Percentiles rank a stretch among this genome's conserved stretches.
Evolutionary conservation across 2,888 invertebrate genomes (phyloP).

Genomic region (Myathropa florea): DNA sequence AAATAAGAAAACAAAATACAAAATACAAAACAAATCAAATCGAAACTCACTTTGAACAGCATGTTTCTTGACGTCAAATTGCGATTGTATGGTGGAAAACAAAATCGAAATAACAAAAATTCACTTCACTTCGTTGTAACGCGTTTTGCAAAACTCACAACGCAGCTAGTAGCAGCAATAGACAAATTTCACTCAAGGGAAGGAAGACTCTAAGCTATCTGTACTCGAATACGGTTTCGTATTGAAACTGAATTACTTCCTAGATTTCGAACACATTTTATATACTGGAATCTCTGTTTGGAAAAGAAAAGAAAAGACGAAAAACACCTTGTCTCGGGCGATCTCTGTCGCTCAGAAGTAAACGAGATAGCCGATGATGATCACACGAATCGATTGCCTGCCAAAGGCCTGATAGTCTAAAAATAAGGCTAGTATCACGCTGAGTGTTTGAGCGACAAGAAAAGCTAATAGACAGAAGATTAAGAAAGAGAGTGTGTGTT

Average conservation of each 20-base stretch:
- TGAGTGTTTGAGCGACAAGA: not conserved
- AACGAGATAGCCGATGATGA: conserved; percentile 42
- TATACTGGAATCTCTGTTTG: conserved; percentile 30
- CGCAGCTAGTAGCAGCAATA: not conserved
- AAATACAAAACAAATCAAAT: not conserved
- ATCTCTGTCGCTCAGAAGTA: conserved; percentile 39
- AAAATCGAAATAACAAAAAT: not conserved
- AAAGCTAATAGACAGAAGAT: not conserved
- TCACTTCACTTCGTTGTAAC: not conserved
- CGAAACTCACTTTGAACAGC: conserved; percentile 57
- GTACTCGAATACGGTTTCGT: conserved; percentile 57
- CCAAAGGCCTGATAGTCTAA: conserved; percentile 42
- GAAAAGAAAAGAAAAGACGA: not conserved
- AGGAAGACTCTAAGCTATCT: not conserved
- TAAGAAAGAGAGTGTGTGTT: not conserved
- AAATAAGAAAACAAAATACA: not conserved
- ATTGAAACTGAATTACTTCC: conserved; percentile 56
- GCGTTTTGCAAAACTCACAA: not conserved
- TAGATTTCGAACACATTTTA: conserved; percentile 52
- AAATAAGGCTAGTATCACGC: conserved; percentile 32
- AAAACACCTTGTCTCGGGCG: not conserved
- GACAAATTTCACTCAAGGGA: not conserved
- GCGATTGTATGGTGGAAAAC: not conserved
- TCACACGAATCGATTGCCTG: not conserved
- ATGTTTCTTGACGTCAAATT: conserved; percentile 31